Evolutionary conservation across 1,140 invertebrate species (phyloP), one percentile per base, ranked within the genome.

Genomic region (Dendrolimus punctatus): DNA sequence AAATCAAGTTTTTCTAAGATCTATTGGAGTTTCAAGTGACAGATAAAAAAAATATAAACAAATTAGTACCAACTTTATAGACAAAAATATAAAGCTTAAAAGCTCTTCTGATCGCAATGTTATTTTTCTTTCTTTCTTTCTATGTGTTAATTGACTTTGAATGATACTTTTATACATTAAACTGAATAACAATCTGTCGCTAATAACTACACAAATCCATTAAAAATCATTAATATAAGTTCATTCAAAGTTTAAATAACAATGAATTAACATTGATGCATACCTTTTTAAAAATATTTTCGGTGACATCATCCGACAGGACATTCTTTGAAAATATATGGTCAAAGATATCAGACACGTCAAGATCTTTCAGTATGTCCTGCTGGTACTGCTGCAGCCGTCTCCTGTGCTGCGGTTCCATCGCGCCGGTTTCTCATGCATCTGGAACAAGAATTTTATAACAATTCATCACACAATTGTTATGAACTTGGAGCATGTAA

Each of bases 261-360:
- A 2, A n/a, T 42, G 7, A 42, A 7, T 42, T n/a, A 7, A 42
- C n/a, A 8, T 42, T 50, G 44, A 39, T 46, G 64, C 66, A 67
- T 62, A 83, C 82, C 71, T 74, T 47, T 40, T 60, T 68, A 39
- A 56, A 64, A 8, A 86, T 76, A 38, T 72, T 58, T 41, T 80
- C 70, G 49, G 71, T 73, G 8, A 83, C 77, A 23, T 81, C 76
- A 10, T 52, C 57, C 0, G 70, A 66, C 56, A 87, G 72, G 0
- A 64, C 80, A 39, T 76, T 57, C 38, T 68, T 79, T 8, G 76
- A 66, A 49, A 79, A 80, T 40, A 87, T 57, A 36, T 74, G 68
- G 50, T 86, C 80, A 6, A 84, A 58, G 40, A 87, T 80, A 62
- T 71, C 73, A 4, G 51, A 64, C 6, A 87, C 79, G 46, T 87